phyloP scores from a whole-genome alignment of 30 jellyfish, hydroid and myxozoan genomes.

The Hydractinia symbiolongicarpus region DNA sequence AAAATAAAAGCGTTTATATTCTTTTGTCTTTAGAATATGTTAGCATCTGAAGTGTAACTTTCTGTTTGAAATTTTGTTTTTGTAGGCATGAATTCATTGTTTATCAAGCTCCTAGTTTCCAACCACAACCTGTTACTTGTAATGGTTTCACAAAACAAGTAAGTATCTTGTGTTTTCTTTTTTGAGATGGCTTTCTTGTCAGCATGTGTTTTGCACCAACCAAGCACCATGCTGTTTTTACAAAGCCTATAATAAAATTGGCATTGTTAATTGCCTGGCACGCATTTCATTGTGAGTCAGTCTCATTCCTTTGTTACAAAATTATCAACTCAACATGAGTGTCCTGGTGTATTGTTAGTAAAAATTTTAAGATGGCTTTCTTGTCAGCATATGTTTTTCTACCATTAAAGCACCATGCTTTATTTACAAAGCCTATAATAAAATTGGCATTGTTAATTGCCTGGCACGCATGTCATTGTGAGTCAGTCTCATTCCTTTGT shows the following conservation, averaged over 20 bases:
- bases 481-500: no score
- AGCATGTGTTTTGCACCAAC: no score
- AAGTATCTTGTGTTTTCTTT: background rate
- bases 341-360: background rate
- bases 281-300: background rate
- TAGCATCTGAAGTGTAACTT: no score
- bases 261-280: slow-evolving; percentile 13
- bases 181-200: background rate
- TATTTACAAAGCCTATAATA: background rate
- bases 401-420: background rate
- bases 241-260: background rate
- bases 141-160: slow-evolving; percentile 65
- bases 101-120: slow-evolving; percentile 57
- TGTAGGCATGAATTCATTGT: slow-evolving; percentile 60
- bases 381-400: no score
- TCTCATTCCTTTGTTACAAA: slow-evolving; percentile 8
- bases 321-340: background rate
- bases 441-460: slow-evolving; percentile 9
- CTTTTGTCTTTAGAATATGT: no score
- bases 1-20: no score
- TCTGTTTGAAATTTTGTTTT: background rate
- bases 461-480: no score
- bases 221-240: background rate
- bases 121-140: slow-evolving; percentile 60
- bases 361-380: background rate